Evolutionary conservation across 2,113 vertebrate species (phyloP).

Genomic region (Pogona vitticeps): DNA sequence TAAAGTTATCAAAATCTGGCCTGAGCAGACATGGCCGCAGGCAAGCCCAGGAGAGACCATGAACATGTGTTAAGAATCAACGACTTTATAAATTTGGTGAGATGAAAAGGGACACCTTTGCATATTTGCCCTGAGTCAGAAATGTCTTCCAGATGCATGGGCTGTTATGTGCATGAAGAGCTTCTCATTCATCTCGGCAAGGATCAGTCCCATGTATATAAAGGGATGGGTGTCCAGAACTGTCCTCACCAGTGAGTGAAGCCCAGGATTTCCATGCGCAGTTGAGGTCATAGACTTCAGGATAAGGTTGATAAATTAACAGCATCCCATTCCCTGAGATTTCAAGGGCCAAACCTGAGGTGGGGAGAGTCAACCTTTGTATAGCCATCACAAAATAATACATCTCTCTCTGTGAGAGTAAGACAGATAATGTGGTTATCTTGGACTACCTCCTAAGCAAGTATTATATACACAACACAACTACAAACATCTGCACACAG

Average conservation of each 20-base stretch:
- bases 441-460: no score
- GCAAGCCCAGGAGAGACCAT: conserved; percentile 23
- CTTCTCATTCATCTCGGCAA: background rate
- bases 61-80: conserved; percentile 12
- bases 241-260: background rate
- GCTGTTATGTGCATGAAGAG: background rate
- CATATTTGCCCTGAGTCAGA: background rate
- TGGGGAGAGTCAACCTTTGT: background rate
- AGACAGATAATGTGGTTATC: background rate
- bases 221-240: background rate
- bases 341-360: no score
- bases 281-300: background rate
- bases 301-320: no score
- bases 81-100: conserved; percentile 5
- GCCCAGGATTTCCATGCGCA: background rate
- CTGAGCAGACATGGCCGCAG: conserved; percentile 24
- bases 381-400: background rate
- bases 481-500: no score
- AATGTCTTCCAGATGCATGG: background rate
- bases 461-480: no score
- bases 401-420: no score
- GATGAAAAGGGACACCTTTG: conserved; percentile 14
- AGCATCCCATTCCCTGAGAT: no score
- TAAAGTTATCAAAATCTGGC: conserved; percentile 59
- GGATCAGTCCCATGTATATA: background rate